phyloP scores from a whole-genome alignment of 2,888 invertebrate species.

The Leptopilina syphax region DNA sequence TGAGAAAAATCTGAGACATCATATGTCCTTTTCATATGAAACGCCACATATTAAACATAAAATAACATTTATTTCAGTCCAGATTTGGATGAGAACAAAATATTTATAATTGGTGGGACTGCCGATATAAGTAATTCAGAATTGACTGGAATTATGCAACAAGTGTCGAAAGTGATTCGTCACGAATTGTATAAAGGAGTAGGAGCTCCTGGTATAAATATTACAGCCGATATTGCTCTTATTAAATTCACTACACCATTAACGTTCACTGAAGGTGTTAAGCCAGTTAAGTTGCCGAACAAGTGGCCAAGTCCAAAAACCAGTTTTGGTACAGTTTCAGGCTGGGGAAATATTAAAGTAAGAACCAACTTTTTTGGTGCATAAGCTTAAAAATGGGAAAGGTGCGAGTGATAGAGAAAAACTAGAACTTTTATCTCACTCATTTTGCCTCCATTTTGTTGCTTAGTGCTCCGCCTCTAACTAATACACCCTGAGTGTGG shows the following conservation, averaged over 20 bases:
- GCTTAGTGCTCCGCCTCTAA: too few species aligned
- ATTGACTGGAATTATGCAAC: constrained; percentile 77
- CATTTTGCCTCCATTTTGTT: too few species aligned
- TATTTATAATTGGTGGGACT: constrained; percentile 77
- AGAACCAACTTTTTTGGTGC: not conserved
- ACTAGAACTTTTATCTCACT: too few species aligned
- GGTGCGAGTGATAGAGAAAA: too few species aligned
- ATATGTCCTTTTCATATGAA: too few species aligned
- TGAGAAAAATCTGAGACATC: too few species aligned
- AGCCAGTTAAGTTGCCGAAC: not conserved
- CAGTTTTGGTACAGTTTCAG: constrained; percentile 26
- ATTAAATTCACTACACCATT: constrained; percentile 14
- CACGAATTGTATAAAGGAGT: constrained; percentile 77
- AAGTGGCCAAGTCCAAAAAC: not conserved
- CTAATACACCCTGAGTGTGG: too few species aligned
- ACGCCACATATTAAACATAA: too few species aligned
- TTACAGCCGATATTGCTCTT: constrained; percentile 39
- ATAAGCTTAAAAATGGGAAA: too few species aligned
- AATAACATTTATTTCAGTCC: not conserved
- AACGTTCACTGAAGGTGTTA: not conserved
- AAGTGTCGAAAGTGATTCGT: constrained; percentile 77
- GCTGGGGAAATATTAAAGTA: constrained; percentile 45
- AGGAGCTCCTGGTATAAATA: constrained; percentile 58
- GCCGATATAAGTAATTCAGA: constrained; percentile 75
- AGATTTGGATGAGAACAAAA: not conserved